Conservation (phyloP, 1,140 invertebrate genomes). For the Drosophila bifasciata region DNA sequence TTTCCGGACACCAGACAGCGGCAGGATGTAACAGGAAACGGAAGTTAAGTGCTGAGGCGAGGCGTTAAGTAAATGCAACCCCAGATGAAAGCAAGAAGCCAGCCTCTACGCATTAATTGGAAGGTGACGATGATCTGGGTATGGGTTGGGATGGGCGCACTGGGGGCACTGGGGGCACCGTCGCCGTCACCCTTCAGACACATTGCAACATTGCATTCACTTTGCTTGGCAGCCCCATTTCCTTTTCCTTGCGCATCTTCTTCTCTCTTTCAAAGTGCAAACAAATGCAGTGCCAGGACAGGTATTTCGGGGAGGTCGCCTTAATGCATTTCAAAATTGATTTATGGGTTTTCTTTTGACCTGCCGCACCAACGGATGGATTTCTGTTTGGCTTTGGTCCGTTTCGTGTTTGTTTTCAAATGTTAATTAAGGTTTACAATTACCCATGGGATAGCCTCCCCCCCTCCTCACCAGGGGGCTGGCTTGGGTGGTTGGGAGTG, state of each 20-base stretch:
- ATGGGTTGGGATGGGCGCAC: too few relatives aligned
- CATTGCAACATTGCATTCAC: constrained; percentile 50
- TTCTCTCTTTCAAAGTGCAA: constrained; percentile 27
- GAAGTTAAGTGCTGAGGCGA: constrained; percentile 83
- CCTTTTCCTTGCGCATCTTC: constrained; percentile 14
- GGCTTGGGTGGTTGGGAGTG: not conserved
- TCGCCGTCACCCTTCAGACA: constrained; percentile 24
- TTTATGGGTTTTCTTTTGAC: constrained; percentile 79
- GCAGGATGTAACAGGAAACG: constrained; percentile 70
- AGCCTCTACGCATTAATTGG: constrained; percentile 73
- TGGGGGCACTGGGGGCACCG: too few relatives aligned
- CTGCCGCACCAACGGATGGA: constrained; percentile 35
- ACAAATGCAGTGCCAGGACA: constrained; percentile 6
- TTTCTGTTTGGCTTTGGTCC: constrained; percentile 36
- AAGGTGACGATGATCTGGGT: constrained; percentile 50
- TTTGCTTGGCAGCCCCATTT: constrained; percentile 53
- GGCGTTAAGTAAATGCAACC: constrained; percentile 81
- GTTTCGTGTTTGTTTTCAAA: constrained; percentile 74
- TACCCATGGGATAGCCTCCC: constrained; percentile 41
- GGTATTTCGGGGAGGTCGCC: constrained; percentile 1
- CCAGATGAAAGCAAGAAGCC: constrained; percentile 70
- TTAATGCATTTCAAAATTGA: constrained; percentile 81
- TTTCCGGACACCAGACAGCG: not conserved
- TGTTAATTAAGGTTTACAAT: constrained; percentile 80
- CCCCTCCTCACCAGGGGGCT: not conserved